phyloP scores from a whole-genome alignment of 1,140 invertebrate species.

The Leptinotarsa lineolata region DNA sequence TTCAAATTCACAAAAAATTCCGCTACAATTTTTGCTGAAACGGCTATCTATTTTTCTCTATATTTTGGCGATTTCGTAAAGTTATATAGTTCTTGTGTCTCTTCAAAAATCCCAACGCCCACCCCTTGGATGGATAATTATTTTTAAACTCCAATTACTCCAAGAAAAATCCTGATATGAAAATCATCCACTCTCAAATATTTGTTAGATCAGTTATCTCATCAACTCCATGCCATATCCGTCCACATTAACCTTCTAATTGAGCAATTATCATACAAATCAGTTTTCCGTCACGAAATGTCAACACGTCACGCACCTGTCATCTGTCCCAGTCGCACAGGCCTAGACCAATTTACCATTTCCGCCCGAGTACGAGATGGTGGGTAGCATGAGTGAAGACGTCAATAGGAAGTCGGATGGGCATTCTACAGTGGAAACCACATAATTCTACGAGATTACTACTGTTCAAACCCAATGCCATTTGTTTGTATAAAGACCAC shows the following conservation, averaged over 20 bases:
- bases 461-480: constrained; percentile 34
- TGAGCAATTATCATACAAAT: no score
- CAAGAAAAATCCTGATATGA: no score
- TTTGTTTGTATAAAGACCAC: constrained; percentile 34
- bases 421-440: constrained; percentile 32
- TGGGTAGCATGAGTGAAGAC: constrained; percentile 13
- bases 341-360: background rate
- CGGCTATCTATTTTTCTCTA: background rate
- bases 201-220: no score
- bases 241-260: no score
- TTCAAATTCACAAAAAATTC: background rate
- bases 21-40: background rate
- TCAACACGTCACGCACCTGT: background rate
- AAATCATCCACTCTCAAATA: no score
- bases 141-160: no score
- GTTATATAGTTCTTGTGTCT: no score
- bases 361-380: background rate
- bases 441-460: constrained; percentile 40
- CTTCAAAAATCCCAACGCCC: no score
- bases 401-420: constrained; percentile 29
- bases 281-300: background rate
- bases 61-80: background rate
- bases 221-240: no score
- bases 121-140: no score
- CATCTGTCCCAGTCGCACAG: background rate